These are phyloP conservation scores for Mnemiopsis leidyi DNA, from an alignment of 37 sponge, comb jelly and placozoan genomes.

Conservation along the genomic window DNA sequence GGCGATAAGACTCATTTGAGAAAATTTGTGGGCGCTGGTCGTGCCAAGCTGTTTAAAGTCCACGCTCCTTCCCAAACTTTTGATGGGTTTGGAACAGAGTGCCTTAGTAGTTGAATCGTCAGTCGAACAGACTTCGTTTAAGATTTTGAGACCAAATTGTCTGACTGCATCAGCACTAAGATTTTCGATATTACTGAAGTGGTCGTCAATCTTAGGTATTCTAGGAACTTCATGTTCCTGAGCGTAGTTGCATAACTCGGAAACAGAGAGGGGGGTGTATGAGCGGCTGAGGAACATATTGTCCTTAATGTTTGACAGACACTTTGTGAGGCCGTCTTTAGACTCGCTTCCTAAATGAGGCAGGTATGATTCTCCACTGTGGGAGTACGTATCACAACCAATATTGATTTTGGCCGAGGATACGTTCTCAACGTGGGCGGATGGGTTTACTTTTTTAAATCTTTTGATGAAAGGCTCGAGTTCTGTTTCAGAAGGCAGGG, in stretches of 20 bases:
- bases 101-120: not conserved
- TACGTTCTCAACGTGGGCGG: conserved; percentile 5
- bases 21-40: not conserved
- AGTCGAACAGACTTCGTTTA: not conserved
- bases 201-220: conserved; percentile 15
- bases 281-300: conserved; percentile 38
- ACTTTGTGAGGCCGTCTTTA: not conserved
- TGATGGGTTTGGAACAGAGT: not conserved
- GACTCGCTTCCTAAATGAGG: conserved; percentile 12
- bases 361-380: not conserved
- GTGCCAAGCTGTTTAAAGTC: conserved; percentile 1
- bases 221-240: not conserved
- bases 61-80: conserved; percentile 14
- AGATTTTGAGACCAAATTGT: conserved; percentile 32
- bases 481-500: conserved; percentile 12
- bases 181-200: conserved; percentile 32
- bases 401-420: conserved; percentile 2
- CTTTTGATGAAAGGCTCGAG: conserved; percentile 2
- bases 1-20: conserved; percentile 63
- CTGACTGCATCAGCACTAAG: conserved; percentile 26
- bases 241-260: not conserved
- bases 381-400: conserved; percentile 30
- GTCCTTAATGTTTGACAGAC: conserved; percentile 11
- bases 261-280: conserved; percentile 30
- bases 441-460: not conserved